phyloP scores from a whole-genome alignment of 2,113 vertebrate genomes.

The Nesogale talazaci region DNA sequence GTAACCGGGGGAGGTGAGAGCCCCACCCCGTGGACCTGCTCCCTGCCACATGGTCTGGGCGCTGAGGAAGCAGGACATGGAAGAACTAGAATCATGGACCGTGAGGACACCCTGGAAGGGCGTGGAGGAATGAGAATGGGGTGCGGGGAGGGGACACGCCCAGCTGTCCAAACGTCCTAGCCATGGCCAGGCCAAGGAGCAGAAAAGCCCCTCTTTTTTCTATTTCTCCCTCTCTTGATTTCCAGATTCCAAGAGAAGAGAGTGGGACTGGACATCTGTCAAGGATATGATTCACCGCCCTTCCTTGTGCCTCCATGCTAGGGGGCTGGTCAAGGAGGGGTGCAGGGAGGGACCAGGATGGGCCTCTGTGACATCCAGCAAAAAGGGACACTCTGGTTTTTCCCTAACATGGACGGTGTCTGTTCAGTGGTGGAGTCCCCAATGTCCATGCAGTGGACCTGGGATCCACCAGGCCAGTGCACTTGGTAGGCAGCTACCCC shows the following conservation, averaged over 20 bases:
- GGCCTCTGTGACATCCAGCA: background rate
- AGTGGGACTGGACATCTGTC: background rate
- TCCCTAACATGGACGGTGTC: background rate
- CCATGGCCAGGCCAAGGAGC: background rate
- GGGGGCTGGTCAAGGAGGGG: too few relatives aligned
- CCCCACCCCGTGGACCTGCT: background rate
- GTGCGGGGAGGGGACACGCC: too few relatives aligned
- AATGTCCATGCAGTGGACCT: background rate
- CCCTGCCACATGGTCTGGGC: background rate
- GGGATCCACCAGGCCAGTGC: background rate
- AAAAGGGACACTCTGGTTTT: background rate
- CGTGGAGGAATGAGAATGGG: fast-evolving
- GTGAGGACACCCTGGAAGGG: background rate
- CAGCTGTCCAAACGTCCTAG: too few relatives aligned
- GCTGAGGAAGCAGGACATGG: background rate
- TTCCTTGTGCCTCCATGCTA: background rate
- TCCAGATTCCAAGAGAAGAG: background rate
- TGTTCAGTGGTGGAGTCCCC: background rate
- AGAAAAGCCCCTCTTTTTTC: background rate
- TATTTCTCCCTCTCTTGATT: background rate
- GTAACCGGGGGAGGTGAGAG: background rate
- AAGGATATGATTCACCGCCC: background rate
- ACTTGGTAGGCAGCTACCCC: background rate
- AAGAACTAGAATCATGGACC: background rate
- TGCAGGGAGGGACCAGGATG: background rate